A percentile compares a stretch with the other conserved stretches of the same genome.
These are phyloP conservation scores for Aphrophora alni DNA, from an alignment of 2,888 invertebrate genomes.

Conservation along the genomic window DNA sequence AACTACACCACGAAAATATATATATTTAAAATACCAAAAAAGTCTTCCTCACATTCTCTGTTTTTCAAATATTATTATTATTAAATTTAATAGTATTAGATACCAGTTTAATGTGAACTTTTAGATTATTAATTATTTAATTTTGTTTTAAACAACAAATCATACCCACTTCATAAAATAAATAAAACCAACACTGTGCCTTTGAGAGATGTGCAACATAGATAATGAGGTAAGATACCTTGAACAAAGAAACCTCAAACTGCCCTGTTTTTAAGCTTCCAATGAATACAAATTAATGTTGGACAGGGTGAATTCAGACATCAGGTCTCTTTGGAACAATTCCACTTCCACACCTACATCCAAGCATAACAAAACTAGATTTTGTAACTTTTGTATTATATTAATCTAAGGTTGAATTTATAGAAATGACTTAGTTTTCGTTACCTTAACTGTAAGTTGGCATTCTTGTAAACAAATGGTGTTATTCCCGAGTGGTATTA, in stretches of 20 bases:
- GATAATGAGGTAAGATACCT: conserved; percentile 15
- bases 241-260: conserved; percentile 23
- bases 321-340: conserved; percentile 36
- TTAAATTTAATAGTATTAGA: too few relatives aligned
- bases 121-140: too few relatives aligned
- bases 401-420: not conserved
- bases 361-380: conserved; percentile 2
- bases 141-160: not conserved
- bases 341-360: conserved; percentile 37
- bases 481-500: too few relatives aligned
- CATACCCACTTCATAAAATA: not conserved
- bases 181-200: not conserved
- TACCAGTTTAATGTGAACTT: too few relatives aligned
- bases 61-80: too few relatives aligned
- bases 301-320: conserved; percentile 30
- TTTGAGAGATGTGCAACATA: not conserved
- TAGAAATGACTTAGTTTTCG: not conserved
- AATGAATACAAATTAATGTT: conserved; percentile 16
- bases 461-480: too few relatives aligned
- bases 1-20: too few relatives aligned
- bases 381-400: too few relatives aligned
- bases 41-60: too few relatives aligned
- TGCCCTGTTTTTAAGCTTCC: not conserved
- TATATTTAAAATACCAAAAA: too few relatives aligned
- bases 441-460: too few relatives aligned